Evolutionary conservation across 2,888 invertebrate genomes (phyloP).

Genomic region (Cotesia congregata): DNA sequence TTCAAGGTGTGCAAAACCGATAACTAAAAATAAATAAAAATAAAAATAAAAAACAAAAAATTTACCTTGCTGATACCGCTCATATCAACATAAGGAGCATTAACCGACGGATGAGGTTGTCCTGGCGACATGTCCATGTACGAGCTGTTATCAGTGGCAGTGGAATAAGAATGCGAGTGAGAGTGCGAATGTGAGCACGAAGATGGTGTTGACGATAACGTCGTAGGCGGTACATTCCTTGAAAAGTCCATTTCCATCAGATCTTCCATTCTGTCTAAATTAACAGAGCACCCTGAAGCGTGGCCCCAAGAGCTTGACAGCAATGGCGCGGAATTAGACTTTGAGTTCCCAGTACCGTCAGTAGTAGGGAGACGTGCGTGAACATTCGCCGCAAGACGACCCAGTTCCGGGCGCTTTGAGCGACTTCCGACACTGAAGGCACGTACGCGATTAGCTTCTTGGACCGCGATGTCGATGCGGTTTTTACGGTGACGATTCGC

Average conservation of each 20-base stretch:
- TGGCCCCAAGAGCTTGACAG: constrained; percentile 72
- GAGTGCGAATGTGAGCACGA: constrained; percentile 61
- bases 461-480: constrained; percentile 67
- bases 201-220: constrained; percentile 60
- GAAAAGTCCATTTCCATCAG: constrained; percentile 87
- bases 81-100: constrained; percentile 68
- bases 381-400: constrained; percentile 60
- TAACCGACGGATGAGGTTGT: constrained; percentile 59
- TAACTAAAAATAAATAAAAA: constrained; percentile 11
- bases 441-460: constrained; percentile 75
- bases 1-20: too few species aligned
- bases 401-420: constrained; percentile 71
- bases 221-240: constrained; percentile 63
- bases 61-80: constrained; percentile 65
- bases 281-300: constrained; percentile 71
- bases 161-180: constrained; percentile 64
- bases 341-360: constrained; percentile 68
- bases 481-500: constrained; percentile 72
- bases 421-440: constrained; percentile 86
- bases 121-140: constrained; percentile 72
- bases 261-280: constrained; percentile 80
- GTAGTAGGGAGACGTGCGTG: constrained; percentile 60
- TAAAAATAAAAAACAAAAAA: constrained; percentile 12
- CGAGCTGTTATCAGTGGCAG: constrained; percentile 69
- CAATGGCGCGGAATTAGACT: constrained; percentile 80